A percentile compares a stretch with the other conserved stretches of the same genome.
These are phyloP conservation scores for Drosophila recens DNA, from an alignment of 2,888 invertebrate species.

Conservation along the genomic window DNA sequence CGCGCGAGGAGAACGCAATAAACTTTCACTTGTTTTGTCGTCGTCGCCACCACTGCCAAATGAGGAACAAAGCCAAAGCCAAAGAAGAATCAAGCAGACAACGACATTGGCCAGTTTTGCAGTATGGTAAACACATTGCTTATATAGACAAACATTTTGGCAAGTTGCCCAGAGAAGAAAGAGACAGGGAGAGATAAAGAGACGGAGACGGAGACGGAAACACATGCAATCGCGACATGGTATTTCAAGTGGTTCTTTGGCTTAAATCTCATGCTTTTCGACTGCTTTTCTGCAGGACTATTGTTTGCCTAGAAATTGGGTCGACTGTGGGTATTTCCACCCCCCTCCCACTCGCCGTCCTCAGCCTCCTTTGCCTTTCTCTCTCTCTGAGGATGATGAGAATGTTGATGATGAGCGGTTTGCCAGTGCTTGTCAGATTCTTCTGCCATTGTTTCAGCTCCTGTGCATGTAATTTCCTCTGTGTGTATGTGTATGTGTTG, in stretches of 20 bases:
- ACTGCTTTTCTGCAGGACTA: constrained; percentile 49
- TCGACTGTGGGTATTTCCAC: constrained; percentile 47
- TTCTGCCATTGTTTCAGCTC: constrained; percentile 67
- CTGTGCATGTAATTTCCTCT: constrained; percentile 72
- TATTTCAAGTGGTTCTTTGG: constrained; percentile 70
- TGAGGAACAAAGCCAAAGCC: constrained; percentile 9
- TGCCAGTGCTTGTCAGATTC: constrained; percentile 50
- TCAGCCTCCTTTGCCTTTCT: too few species aligned
- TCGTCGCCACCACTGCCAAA: constrained; percentile 47
- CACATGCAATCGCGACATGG: constrained; percentile 30
- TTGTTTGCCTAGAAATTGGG: constrained; percentile 72
- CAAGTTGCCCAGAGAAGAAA: constrained; percentile 46
- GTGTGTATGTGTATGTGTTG: constrained; percentile 49
- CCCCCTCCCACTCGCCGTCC: background rate
- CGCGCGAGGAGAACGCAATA: constrained; percentile 45
- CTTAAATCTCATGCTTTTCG: constrained; percentile 32
- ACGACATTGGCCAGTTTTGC: constrained; percentile 45
- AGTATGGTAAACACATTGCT: constrained; percentile 69
- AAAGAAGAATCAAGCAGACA: background rate
- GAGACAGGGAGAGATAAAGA: background rate
- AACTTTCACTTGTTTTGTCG: constrained; percentile 74
- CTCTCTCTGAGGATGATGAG: constrained; percentile 15
- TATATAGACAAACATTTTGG: constrained; percentile 65
- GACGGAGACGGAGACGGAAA: background rate
- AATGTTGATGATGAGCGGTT: constrained; percentile 56